A percentile compares a stretch with the other conserved stretches of the same genome.
These are phyloP conservation scores for Mamestra brassicae DNA, from an alignment of 2,888 invertebrate species.

Conservation along the genomic window DNA sequence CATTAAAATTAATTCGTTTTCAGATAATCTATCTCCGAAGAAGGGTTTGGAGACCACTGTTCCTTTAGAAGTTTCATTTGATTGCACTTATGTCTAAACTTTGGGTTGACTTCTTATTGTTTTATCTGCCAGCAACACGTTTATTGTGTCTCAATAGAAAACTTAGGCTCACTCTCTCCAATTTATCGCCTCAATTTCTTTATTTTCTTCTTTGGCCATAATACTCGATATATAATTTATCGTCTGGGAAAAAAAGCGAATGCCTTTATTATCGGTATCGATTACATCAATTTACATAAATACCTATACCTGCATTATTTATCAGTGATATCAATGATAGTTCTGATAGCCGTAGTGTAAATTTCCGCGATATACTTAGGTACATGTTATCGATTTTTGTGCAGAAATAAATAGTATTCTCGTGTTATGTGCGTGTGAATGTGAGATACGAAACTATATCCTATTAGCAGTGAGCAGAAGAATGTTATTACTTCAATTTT, in stretches of 20 bases:
- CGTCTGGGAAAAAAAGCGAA: conserved; percentile 22
- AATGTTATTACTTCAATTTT: not conserved
- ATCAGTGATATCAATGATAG: conserved; percentile 51
- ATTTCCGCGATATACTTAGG: conserved; percentile 31
- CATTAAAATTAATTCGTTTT: conserved; percentile 10
- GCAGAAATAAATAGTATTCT: conserved; percentile 46
- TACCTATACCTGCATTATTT: conserved; percentile 45
- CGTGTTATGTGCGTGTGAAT: conserved; percentile 19
- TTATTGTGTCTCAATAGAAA: not conserved
- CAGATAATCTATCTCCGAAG: not conserved
- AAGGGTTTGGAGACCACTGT: too few relatives aligned
- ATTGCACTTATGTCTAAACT: conserved; percentile 2
- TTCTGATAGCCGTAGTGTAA: conserved; percentile 45
- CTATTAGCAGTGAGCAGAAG: conserved; percentile 31
- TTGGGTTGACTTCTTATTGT: not conserved
- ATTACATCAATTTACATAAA: conserved; percentile 47
- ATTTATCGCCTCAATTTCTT: not conserved
- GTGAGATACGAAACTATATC: conserved; percentile 21
- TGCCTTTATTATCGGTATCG: conserved; percentile 33
- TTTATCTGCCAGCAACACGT: not conserved
- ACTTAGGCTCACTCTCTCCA: not conserved
- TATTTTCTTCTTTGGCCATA: conserved; percentile 14
- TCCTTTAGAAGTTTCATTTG: not conserved
- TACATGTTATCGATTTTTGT: conserved; percentile 55
- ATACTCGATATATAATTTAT: conserved; percentile 20